Percentiles rank a stretch among this genome's conserved stretches.
These are phyloP conservation scores for Poeciliopsis gracilis DNA, from an alignment of 2,797 vertebrate genomes.

Conservation along the genomic window DNA sequence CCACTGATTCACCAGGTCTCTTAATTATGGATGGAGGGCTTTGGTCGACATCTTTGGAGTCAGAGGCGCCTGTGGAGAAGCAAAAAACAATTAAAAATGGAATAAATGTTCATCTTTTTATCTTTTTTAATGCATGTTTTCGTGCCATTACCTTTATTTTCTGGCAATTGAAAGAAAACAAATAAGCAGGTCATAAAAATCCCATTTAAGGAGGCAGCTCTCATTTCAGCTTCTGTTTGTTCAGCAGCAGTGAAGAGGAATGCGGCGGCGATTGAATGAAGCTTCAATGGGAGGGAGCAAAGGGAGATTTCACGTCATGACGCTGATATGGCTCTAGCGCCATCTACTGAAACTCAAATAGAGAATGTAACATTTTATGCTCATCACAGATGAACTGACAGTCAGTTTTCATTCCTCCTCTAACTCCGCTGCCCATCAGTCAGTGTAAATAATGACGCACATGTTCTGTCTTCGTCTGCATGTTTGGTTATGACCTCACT, in stretches of 20 bases:
- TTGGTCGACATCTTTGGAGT: conserved; percentile 2
- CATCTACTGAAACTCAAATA: too few species aligned
- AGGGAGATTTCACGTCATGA: background rate
- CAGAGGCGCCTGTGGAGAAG: conserved; percentile 19
- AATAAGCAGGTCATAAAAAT: background rate
- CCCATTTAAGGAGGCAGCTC: background rate
- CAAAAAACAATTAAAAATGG: background rate
- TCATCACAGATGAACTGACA: too few species aligned
- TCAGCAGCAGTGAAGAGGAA: background rate
- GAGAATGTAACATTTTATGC: too few species aligned
- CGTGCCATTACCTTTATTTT: background rate
- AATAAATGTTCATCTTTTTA: background rate
- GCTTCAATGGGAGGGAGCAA: accelerated
- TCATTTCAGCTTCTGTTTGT: background rate
- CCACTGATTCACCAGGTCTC: conserved; percentile 25
- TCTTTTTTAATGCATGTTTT: background rate
- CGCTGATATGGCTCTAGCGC: too few species aligned
- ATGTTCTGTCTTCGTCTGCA: too few species aligned
- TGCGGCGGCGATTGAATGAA: background rate
- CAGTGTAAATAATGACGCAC: too few species aligned
- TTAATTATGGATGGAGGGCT: conserved; percentile 39
- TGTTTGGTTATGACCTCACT: too few species aligned
- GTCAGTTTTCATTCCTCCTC: too few species aligned
- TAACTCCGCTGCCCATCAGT: too few species aligned
- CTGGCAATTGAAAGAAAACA: background rate